phyloP scores from a whole-genome alignment of 2,888 invertebrate species.

The Meiosimyza decipiens region DNA sequence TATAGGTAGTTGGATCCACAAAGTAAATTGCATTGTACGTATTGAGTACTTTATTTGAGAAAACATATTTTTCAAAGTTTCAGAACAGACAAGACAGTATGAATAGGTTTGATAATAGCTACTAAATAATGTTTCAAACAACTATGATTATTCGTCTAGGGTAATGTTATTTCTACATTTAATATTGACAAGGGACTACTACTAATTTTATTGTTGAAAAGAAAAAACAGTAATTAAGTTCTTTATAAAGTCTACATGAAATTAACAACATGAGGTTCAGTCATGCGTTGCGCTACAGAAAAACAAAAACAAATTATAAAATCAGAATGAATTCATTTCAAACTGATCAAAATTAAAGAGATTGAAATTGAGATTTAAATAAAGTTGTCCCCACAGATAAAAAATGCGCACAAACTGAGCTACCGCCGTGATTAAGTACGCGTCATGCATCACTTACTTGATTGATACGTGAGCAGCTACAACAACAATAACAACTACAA shows the following conservation, averaged over 20 bases:
- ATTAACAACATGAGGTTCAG: background rate
- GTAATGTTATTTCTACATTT: too few species aligned
- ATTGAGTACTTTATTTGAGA: too few species aligned
- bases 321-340: slow-evolving; percentile 35
- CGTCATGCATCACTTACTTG: slow-evolving; percentile 42
- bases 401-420: slow-evolving; percentile 3
- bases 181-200: too few species aligned
- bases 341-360: slow-evolving; percentile 12
- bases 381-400: slow-evolving; percentile 35
- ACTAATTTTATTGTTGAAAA: too few species aligned
- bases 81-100: too few species aligned
- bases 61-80: too few species aligned
- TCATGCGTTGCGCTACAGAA: background rate
- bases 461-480: slow-evolving; percentile 59
- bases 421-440: slow-evolving; percentile 37
- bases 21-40: too few species aligned
- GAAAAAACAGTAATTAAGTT: too few species aligned
- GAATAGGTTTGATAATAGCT: too few species aligned
- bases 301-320: background rate
- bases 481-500: slow-evolving; percentile 29
- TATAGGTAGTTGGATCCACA: too few species aligned
- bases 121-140: too few species aligned
- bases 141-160: too few species aligned
- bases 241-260: background rate
- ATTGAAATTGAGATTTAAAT: slow-evolving; percentile 38